Conservation (phyloP, 2,888 invertebrate species). For the Ypsolopha sequella region DNA sequence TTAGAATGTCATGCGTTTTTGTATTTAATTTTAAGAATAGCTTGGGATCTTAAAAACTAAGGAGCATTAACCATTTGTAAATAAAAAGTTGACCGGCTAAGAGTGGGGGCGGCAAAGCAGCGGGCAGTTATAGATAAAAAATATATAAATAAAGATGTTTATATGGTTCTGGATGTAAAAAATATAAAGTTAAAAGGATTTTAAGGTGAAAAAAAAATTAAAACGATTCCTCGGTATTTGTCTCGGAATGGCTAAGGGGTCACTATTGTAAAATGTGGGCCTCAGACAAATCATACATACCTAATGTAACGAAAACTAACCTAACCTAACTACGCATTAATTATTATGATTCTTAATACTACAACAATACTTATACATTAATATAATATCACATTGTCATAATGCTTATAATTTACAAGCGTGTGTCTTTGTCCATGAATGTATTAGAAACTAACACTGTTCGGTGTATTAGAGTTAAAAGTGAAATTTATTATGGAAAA, state of each 20-base stretch:
- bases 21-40: constrained; percentile 74
- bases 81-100: constrained; percentile 58
- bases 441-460: constrained; percentile 64
- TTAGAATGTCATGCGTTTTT: constrained; percentile 70
- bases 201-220: constrained; percentile 45
- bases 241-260: constrained; percentile 62
- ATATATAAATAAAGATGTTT: constrained; percentile 71
- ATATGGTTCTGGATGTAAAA: constrained; percentile 72
- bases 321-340: constrained; percentile 66
- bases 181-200: constrained; percentile 62
- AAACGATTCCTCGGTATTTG: constrained; percentile 65
- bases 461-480: constrained; percentile 62
- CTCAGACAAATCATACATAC: constrained; percentile 41
- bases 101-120: constrained; percentile 37
- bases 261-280: constrained; percentile 69
- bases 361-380: constrained; percentile 65
- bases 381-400: constrained; percentile 71
- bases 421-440: constrained; percentile 71
- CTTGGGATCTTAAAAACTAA: constrained; percentile 75
- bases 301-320: constrained; percentile 54
- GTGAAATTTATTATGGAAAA: constrained; percentile 37
- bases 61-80: constrained; percentile 80
- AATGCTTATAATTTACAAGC: constrained; percentile 71
- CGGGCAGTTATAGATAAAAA: constrained; percentile 60
- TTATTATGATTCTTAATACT: constrained; percentile 65